Evolutionary conservation across 2,797 vertebrate genomes (phyloP).

Genomic region (Alauda arvensis): DNA sequence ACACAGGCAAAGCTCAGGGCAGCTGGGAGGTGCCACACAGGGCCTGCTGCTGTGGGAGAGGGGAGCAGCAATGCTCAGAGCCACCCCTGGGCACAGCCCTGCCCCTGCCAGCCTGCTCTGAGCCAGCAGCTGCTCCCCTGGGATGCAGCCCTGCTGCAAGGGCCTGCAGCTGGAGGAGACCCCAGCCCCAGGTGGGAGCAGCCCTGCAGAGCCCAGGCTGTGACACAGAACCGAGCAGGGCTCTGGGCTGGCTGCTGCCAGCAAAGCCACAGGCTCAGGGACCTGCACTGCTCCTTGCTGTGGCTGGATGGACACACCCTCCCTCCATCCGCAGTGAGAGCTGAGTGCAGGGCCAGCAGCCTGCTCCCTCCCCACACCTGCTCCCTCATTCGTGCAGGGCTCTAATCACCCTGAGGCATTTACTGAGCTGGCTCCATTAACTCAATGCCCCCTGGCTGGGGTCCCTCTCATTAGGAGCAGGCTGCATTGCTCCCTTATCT

Average conservation of each 20-base stretch:
- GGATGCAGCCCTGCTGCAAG: background rate
- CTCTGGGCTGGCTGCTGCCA: background rate
- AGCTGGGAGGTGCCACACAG: background rate
- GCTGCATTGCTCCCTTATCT: slow-evolving; percentile 43
- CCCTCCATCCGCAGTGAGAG: background rate
- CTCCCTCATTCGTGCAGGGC: background rate
- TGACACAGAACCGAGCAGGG: background rate
- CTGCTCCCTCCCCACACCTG: background rate
- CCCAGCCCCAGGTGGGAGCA: background rate
- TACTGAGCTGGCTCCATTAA: background rate
- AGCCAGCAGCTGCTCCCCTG: background rate
- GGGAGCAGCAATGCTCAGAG: background rate
- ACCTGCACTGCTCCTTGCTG: background rate
- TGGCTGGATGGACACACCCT: background rate
- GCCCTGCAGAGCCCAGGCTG: rapidly evolving
- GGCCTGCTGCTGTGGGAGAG: background rate
- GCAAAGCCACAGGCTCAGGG: background rate
- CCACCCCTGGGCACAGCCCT: background rate
- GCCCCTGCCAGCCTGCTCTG: rapidly evolving
- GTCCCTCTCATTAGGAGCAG: background rate
- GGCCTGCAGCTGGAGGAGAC: background rate
- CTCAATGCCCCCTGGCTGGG: slow-evolving; percentile 15
- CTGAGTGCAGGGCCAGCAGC: background rate
- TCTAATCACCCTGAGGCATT: slow-evolving; percentile 35
- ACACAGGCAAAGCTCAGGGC: background rate